Conservation (phyloP, 1,140 invertebrate species). For the Temnothorax nylanderi region DNA sequence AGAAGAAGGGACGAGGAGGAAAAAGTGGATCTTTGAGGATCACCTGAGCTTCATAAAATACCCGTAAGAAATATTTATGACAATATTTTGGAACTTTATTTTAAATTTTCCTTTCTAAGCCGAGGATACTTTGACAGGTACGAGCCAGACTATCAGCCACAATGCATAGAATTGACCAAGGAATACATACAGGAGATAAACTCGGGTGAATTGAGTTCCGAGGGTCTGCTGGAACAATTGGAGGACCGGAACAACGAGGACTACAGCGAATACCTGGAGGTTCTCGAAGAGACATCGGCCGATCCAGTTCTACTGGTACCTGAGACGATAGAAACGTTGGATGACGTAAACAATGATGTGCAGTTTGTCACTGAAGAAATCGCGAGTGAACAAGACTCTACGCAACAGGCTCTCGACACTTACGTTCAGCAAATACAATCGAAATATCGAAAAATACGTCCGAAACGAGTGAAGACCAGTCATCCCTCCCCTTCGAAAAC, state of each 20-base stretch:
- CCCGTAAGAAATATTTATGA: conserved; percentile 75
- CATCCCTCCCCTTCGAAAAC: background rate
- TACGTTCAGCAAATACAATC: conserved; percentile 79
- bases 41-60: conserved; percentile 82
- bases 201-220: conserved; percentile 73
- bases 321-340: conserved; percentile 61
- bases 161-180: conserved; percentile 80
- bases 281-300: conserved; percentile 75
- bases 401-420: conserved; percentile 68
- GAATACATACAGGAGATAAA: conserved; percentile 83
- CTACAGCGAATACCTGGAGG: conserved; percentile 82
- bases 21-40: conserved; percentile 85
- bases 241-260: conserved; percentile 82
- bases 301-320: conserved; percentile 67
- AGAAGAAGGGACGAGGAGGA: conserved; percentile 79
- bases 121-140: conserved; percentile 72
- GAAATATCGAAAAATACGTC: conserved; percentile 81
- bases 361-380: conserved; percentile 18
- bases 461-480: conserved; percentile 71
- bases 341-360: conserved; percentile 16
- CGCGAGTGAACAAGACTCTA: conserved; percentile 11
- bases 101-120: background rate
- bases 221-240: conserved; percentile 81
- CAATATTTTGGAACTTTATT: background rate
- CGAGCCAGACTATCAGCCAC: conserved; percentile 79